A percentile compares a stretch with the other conserved stretches of the same genome.
Conservation (phyloP, 1,140 invertebrate genomes). For the Matsumurasca onukii region DNA sequence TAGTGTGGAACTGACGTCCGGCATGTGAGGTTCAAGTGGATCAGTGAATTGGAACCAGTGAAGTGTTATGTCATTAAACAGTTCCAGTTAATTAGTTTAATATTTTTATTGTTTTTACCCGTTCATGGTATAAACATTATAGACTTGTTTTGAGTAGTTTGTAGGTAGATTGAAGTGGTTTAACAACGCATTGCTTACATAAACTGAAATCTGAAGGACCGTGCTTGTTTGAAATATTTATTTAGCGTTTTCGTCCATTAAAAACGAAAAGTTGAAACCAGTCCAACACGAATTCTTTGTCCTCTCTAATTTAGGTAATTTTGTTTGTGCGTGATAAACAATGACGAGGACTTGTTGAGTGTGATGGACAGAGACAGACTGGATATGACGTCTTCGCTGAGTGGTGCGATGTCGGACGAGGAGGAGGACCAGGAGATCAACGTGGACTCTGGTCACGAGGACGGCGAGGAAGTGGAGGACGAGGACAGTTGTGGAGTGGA, state of each 20-base stretch:
- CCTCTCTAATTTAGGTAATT: no score
- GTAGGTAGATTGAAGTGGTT: no score
- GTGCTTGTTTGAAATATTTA: no score
- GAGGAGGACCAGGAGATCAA: constrained; percentile 45
- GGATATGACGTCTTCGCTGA: constrained; percentile 32
- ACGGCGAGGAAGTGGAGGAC: constrained; percentile 34
- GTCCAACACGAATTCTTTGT: no score
- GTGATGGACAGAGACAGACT: not conserved
- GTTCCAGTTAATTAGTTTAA: not conserved
- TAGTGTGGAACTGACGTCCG: constrained; percentile 8
- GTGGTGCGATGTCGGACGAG: constrained; percentile 30
- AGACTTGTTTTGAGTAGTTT: no score
- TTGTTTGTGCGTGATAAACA: no score
- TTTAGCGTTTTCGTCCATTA: no score
- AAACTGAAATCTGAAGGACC: no score
- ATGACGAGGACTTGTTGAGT: no score
- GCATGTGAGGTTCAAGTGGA: not conserved
- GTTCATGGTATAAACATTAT: no score
- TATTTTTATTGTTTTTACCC: not conserved
- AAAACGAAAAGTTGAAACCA: no score
- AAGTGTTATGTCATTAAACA: not conserved
- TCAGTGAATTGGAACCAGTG: not conserved
- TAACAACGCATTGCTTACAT: no score
- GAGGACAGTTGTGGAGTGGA: constrained; percentile 35
- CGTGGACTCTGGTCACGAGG: constrained; percentile 42